Conservation (phyloP, 2,888 invertebrate species). For the Agrilus mali region DNA sequence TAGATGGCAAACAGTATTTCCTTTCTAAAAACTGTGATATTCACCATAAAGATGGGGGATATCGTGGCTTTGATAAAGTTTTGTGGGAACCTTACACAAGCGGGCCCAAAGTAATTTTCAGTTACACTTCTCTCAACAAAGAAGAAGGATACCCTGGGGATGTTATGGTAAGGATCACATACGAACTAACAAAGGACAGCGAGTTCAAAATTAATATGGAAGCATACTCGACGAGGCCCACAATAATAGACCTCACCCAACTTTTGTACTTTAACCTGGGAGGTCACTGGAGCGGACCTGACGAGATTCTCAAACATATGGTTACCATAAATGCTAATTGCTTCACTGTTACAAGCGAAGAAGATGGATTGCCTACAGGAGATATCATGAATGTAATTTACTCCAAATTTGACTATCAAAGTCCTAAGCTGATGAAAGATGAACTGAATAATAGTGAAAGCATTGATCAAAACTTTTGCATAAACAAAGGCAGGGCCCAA, state of each 20-base stretch:
- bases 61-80: slow-evolving; percentile 63
- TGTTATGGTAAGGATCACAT: slow-evolving; percentile 54
- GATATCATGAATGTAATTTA: slow-evolving; percentile 56
- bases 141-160: slow-evolving; percentile 84
- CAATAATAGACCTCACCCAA: slow-evolving; percentile 74
- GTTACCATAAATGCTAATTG: slow-evolving; percentile 66
- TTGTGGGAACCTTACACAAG: slow-evolving; percentile 52
- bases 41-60: slow-evolving; percentile 66
- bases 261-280: slow-evolving; percentile 83
- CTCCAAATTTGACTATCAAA: slow-evolving; percentile 60
- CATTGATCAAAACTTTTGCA: slow-evolving; percentile 70
- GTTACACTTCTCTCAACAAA: slow-evolving; percentile 58
- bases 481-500: slow-evolving; percentile 46
- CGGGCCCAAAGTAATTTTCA: slow-evolving; percentile 54
- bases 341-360: slow-evolving; percentile 54
- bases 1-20: slow-evolving; percentile 53
- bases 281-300: slow-evolving; percentile 62
- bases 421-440: slow-evolving; percentile 47
- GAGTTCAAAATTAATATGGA: slow-evolving; percentile 61
- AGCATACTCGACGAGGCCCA: slow-evolving; percentile 63
- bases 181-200: slow-evolving; percentile 60
- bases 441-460: slow-evolving; percentile 53
- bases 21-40: slow-evolving; percentile 57
- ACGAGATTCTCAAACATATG: slow-evolving; percentile 51
- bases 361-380: slow-evolving; percentile 59